phyloP scores from a whole-genome alignment of 30 jellyfish, hydroid and myxozoan species.

The Aurelia sp. region DNA sequence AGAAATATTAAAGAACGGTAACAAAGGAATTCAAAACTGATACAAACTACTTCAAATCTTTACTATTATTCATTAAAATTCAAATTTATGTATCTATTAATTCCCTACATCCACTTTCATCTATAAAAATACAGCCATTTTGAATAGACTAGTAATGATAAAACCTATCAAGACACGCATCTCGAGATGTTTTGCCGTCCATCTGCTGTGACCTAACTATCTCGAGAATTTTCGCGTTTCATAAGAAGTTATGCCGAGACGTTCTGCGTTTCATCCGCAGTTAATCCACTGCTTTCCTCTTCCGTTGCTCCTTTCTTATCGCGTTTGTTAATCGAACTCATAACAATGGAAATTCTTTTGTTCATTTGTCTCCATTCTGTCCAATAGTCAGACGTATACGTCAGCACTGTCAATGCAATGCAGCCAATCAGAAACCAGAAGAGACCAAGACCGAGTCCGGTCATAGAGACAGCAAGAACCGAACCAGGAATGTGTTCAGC shows the following conservation, averaged over 20 bases:
- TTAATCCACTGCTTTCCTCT: slow-evolving; percentile 12
- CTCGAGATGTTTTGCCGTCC: neutral
- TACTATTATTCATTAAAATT: too few relatives aligned
- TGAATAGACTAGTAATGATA: too few relatives aligned
- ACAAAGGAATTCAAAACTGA: too few relatives aligned
- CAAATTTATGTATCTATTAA: too few relatives aligned
- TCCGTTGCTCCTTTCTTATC: slow-evolving; percentile 6
- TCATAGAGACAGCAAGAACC: slow-evolving; percentile 78
- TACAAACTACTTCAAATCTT: too few relatives aligned
- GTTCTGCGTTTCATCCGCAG: neutral
- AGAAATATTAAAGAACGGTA: too few relatives aligned
- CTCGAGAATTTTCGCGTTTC: neutral
- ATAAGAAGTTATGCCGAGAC: neutral
- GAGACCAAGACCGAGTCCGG: slow-evolving; percentile 91
- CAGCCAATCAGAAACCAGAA: slow-evolving; percentile 92
- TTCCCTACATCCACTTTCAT: too few relatives aligned
- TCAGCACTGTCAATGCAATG: slow-evolving; percentile 71
- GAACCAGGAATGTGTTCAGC: slow-evolving; percentile 68
- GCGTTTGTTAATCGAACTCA: slow-evolving; percentile 37
- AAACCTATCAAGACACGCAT: too few relatives aligned
- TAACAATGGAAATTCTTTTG: slow-evolving; percentile 63
- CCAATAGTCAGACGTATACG: slow-evolving; percentile 92
- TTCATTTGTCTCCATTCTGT: slow-evolving; percentile 78
- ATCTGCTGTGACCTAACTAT: too few relatives aligned
- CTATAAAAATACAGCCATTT: too few relatives aligned